Base-by-base conservation (phyloP, 2,797 vertebrate species). In the Melanotaenia boesemani region DNA sequence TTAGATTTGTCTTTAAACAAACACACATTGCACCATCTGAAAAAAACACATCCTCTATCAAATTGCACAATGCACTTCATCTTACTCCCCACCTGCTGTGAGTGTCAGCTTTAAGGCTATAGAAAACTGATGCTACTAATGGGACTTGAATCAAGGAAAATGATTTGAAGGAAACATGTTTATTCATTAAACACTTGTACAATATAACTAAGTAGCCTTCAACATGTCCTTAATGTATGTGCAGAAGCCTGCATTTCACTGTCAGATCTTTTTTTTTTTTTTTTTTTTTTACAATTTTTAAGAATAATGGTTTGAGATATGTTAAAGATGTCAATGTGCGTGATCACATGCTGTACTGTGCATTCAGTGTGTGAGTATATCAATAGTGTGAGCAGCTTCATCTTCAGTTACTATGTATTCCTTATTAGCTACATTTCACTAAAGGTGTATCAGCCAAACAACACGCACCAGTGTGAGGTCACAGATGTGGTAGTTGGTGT, bases 11-110 rank as follows among this genome's bases (percentile, higher is more conserved):
- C 28, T 67, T 44, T 15, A 57, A 52, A 66, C 26, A 65, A n/a
- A 74, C 52, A 83, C 48, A 80, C 74, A 61, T 24, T 5, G 5
- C 59, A 69, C 55, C n/a, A 62, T 77, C 24, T 64, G 22, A 76
- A 72, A 28, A 66, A 65, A 62, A 70, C 32, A 57, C 41, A 36
- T 59, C n/a, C 13, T 36, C 50, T 67, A 59, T 56, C 26, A 70
- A 48, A 54, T 63, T 46, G 22, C 18, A 63, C 12, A n/a, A 65
- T 63, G 7, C 16, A 66, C 34, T 44, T 69, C 6, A n/a, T 63
- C 6, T 41, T 56, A 63, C 60, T 26, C 36, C 46, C 52, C 9
- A 57, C 39, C 39, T 77, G 30, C 55, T 59, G 44, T 57, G 57
- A 55, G 13, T 41, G 12, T 18, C 22, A 58, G 4, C n/a, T 26